These are phyloP conservation scores for Diplogasteroides magnus DNA, from an alignment of 1,140 invertebrate genomes.

Conservation along the genomic window DNA sequence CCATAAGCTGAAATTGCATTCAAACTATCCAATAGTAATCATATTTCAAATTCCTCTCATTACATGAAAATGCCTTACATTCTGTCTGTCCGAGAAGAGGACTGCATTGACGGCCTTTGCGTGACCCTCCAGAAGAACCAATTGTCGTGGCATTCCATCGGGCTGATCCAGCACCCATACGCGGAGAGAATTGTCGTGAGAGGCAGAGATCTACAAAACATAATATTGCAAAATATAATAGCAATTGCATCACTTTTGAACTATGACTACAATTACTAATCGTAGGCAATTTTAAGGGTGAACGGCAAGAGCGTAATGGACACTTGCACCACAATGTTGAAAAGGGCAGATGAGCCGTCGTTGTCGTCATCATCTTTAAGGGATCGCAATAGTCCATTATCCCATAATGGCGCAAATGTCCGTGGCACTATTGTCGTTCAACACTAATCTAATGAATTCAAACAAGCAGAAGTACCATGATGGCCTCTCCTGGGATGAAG, in stretches of 20 bases:
- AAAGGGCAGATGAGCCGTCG: too few relatives aligned
- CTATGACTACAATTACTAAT: background rate
- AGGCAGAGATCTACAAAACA: conserved; percentile 19
- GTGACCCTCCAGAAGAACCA: conserved; percentile 24
- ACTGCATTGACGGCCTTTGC: conserved; percentile 11
- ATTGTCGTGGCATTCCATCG: conserved; percentile 25
- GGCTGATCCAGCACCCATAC: conserved; percentile 22
- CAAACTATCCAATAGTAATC: too few relatives aligned
- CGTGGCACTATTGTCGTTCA: too few relatives aligned
- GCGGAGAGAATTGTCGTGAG: conserved; percentile 18
- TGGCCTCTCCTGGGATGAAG: conserved; percentile 17
- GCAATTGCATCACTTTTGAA: background rate
- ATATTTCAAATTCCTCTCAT: too few relatives aligned
- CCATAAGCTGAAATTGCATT: too few relatives aligned
- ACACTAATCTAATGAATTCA: background rate
- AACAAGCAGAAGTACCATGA: conserved; percentile 17
- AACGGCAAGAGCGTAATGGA: too few relatives aligned
- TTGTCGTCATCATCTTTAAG: too few relatives aligned
- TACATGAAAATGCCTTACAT: too few relatives aligned
- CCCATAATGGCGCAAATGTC: too few relatives aligned
- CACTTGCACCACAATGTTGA: too few relatives aligned
- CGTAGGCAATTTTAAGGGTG: background rate
- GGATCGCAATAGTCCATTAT: background rate
- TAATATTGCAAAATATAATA: background rate
- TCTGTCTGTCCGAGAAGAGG: conserved; percentile 7